These are phyloP conservation scores for Drosophila mauritiana DNA, from an alignment of 1,140 invertebrate genomes.

Conservation along the genomic window DNA sequence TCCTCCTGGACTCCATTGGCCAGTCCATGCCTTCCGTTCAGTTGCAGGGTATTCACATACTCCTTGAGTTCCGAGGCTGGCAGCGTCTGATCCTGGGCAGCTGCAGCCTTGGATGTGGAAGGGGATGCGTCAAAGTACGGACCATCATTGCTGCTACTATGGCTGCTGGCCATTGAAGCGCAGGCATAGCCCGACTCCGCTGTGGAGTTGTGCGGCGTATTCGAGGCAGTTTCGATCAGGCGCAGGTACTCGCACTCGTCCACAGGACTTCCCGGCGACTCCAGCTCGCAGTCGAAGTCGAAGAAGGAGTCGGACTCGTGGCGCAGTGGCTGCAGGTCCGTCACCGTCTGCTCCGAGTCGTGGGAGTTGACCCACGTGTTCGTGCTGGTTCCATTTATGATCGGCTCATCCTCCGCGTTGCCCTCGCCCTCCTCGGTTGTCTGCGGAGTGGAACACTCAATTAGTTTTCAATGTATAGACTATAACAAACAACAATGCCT, in stretches of 20 bases:
- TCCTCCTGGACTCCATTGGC: constrained; percentile 42
- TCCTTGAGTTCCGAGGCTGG: constrained; percentile 39
- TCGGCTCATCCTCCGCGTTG: constrained; percentile 77
- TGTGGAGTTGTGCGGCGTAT: constrained; percentile 85
- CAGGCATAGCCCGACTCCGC: constrained; percentile 86
- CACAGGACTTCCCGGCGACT: constrained; percentile 88
- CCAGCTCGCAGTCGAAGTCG: constrained; percentile 87
- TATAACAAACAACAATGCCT: not conserved
- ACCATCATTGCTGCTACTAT: constrained; percentile 84
- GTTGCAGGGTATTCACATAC: constrained; percentile 36
- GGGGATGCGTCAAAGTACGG: constrained; percentile 85
- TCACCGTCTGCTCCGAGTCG: constrained; percentile 76
- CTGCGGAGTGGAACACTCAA: constrained; percentile 23
- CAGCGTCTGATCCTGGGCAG: constrained; percentile 26
- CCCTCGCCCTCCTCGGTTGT: constrained; percentile 65
- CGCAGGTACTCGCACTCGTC: constrained; percentile 86
- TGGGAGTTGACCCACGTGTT: constrained; percentile 77
- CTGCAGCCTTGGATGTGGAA: constrained; percentile 44
- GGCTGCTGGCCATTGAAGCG: constrained; percentile 81
- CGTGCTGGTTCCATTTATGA: constrained; percentile 72
- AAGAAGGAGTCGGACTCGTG: constrained; percentile 87
- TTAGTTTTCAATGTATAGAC: not conserved
- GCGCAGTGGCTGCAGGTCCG: constrained; percentile 84
- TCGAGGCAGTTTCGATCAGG: constrained; percentile 85
- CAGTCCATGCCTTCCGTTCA: constrained; percentile 54